Base-by-base conservation (phyloP, 2,797 vertebrate species). In the Octomys mimax region DNA sequence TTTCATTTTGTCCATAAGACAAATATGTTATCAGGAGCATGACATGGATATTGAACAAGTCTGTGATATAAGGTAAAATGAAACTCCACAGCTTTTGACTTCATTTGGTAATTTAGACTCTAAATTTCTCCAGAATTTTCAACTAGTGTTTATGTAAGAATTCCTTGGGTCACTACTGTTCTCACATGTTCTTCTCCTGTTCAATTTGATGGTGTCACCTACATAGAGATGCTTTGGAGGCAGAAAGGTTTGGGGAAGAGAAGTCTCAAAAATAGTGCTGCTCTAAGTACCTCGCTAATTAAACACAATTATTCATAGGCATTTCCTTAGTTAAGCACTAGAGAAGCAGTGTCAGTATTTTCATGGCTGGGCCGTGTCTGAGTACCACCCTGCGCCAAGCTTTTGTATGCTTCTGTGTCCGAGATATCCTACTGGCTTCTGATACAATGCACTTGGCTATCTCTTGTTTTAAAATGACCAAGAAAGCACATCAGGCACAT, bases 301-400 rank as follows among this genome's bases (percentile, higher is more conserved):
- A 31, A 82, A 68, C 4, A 92, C 5, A 77, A 12, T 26, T 3
- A 84, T 83, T 70, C 22, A 57, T 3, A 68, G 10, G 61, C 0
- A 11, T 26, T 5, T 31, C 5, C 31, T 80, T 8, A 18, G 36
- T n/a, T 13, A 1, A 5, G 79, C 6, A 70, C 2, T 11, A 78
- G 39, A 94, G 59, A 77, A 59, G 6, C 73, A 49, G 22, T 36
- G 19, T 1, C 10, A 46, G 0, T 70, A 87, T 39, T 46, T 0
- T 52, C 61, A 3, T 52, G 12, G 5, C 28, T 31, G 81, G 21
- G 1, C 0, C 6, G 66, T 39, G 36, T 3, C 33, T 46, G 16
- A 9, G 3, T 7, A 28, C 9, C 13, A 2, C 31, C 1, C 1
- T 84, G 0, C 6, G 4, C 11, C 64, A 0, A 28, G 28, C 22